These are phyloP conservation scores for Cryptoleucopteryx plumbea DNA, from an alignment of 2,113 vertebrate genomes.

Conservation along the genomic window DNA sequence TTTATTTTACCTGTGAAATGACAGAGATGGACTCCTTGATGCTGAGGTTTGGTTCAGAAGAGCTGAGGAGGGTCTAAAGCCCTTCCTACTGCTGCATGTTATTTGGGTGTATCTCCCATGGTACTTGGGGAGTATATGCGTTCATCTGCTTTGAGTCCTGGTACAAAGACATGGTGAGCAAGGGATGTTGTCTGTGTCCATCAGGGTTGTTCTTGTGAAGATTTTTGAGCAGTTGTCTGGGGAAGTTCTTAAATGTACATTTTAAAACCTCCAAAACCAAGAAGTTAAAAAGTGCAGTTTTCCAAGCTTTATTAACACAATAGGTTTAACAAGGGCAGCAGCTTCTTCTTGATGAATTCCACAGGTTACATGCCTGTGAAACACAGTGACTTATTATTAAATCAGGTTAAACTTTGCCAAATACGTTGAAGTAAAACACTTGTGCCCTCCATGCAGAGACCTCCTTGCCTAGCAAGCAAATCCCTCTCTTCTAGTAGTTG, in stretches of 20 bases:
- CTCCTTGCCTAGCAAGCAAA: not conserved
- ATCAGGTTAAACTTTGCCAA: not conserved
- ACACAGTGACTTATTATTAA: not conserved
- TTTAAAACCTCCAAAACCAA: not conserved
- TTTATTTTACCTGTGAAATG: not conserved
- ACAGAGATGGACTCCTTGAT: too few species aligned
- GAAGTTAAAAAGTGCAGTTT: not conserved
- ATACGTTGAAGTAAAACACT: not conserved
- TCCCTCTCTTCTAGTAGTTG: not conserved
- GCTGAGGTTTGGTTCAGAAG: not conserved
- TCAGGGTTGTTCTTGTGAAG: not conserved
- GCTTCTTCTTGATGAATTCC: not conserved
- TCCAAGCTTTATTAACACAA: not conserved
- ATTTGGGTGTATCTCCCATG: not conserved
- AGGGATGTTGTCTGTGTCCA: not conserved
- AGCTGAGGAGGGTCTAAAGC: not conserved
- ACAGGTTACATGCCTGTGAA: not conserved
- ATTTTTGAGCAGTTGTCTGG: not conserved
- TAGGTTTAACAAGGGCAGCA: not conserved
- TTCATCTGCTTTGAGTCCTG: not conserved
- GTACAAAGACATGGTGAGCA: not conserved
- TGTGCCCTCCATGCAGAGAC: not conserved
- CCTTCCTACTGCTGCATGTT: not conserved
- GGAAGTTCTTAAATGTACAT: not conserved
- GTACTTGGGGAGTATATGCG: accelerated